phyloP scores from a whole-genome alignment of 2,797 vertebrate species.

The Enoplosus armatus region DNA sequence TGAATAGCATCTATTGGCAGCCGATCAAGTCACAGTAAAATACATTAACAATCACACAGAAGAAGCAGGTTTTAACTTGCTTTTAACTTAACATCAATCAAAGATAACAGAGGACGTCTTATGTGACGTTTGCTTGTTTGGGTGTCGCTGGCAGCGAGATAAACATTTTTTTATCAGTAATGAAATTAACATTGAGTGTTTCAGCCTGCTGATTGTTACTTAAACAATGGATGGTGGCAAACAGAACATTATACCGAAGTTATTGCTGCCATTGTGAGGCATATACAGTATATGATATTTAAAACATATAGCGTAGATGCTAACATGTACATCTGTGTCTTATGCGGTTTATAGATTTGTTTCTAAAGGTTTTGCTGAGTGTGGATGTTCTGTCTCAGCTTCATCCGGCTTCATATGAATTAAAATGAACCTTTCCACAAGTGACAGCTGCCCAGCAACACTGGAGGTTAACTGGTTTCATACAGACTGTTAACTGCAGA shows the following conservation, averaged over 20 bases:
- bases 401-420: neutral
- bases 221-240: neutral
- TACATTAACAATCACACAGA: too few species aligned
- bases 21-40: neutral
- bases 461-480: neutral
- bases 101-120: too few species aligned
- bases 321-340: neutral
- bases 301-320: neutral
- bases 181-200: neutral
- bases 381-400: neutral
- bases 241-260: neutral
- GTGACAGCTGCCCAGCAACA: neutral
- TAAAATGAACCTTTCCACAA: neutral
- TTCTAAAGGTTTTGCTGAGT: neutral
- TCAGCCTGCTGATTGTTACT: neutral
- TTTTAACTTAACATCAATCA: too few species aligned
- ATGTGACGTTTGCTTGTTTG: neutral
- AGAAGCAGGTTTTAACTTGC: too few species aligned
- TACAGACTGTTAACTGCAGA: neutral
- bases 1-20: neutral
- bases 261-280: too few species aligned
- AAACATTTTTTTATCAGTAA: neutral
- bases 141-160: too few species aligned
- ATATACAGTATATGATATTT: too few species aligned
- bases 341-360: too few species aligned